phyloP scores from a whole-genome alignment of 2,888 invertebrate species.

The Podotricha telesiphe region DNA sequence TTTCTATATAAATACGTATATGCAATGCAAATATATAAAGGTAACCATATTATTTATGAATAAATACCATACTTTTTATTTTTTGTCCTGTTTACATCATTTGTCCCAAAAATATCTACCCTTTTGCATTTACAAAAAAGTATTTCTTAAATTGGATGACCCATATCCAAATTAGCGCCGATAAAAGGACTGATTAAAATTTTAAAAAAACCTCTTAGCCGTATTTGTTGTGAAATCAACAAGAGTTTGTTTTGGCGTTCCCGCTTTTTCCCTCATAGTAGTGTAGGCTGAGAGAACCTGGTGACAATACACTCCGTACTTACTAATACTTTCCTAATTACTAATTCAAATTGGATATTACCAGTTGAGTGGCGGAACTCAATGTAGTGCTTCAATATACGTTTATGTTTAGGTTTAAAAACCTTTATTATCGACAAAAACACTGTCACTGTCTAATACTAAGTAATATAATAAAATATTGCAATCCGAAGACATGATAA shows the following conservation, averaged over 20 bases:
- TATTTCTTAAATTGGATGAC: neutral
- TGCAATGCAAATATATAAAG: neutral
- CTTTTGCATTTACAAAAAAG: slow-evolving; percentile 12
- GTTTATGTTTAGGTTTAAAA: too few species aligned
- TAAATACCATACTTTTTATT: neutral
- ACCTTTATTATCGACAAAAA: too few species aligned
- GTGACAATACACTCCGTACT: too few species aligned
- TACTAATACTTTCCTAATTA: too few species aligned
- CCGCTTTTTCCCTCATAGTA: too few species aligned
- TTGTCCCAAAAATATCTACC: slow-evolving; percentile 1
- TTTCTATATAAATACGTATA: neutral
- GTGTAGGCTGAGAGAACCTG: too few species aligned
- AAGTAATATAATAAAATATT: too few species aligned
- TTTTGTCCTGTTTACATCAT: slow-evolving; percentile 11
- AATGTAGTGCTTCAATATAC: too few species aligned
- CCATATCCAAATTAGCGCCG: slow-evolving; percentile 12
- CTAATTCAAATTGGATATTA: neutral
- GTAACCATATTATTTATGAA: neutral
- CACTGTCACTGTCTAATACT: too few species aligned
- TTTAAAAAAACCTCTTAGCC: neutral
- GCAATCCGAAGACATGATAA: too few species aligned
- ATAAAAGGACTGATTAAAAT: slow-evolving; percentile 28
- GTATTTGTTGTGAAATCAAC: neutral
- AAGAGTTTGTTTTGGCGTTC: too few species aligned
- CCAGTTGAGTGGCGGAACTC: neutral